These are phyloP conservation scores for Cavia porcellus DNA, from an alignment of 2,113 vertebrate genomes.

Conservation along the genomic window DNA sequence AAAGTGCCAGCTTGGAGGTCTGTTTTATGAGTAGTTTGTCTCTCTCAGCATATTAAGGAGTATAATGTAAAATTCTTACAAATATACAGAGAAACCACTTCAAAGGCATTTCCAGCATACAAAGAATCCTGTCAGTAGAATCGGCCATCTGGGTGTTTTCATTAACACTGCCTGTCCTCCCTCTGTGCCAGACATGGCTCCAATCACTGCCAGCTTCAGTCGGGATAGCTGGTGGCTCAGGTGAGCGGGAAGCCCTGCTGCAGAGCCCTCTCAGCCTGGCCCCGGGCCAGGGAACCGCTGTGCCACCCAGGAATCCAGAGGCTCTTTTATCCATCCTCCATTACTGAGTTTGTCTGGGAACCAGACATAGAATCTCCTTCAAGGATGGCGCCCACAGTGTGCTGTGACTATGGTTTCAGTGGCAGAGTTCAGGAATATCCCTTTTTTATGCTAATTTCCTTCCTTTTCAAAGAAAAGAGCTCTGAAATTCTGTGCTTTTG, in stretches of 20 bases:
- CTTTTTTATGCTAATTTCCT: conserved; percentile 78
- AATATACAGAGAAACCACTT: neutral
- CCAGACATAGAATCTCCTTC: conserved; percentile 52
- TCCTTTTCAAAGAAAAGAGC: conserved; percentile 76
- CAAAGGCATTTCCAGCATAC: neutral
- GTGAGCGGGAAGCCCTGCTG: neutral
- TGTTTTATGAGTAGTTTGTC: conserved; percentile 12
- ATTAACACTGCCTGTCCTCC: neutral
- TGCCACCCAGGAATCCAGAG: conserved; percentile 66
- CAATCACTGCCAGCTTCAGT: conserved; percentile 52
- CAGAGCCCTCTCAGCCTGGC: neutral
- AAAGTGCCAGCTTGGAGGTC: neutral
- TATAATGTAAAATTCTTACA: neutral
- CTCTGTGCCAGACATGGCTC: conserved; percentile 5
- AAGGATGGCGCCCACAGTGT: conserved; percentile 66
- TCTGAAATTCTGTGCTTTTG: conserved; percentile 74
- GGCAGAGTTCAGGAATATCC: conserved; percentile 55
- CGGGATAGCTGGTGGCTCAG: neutral
- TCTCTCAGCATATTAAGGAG: neutral
- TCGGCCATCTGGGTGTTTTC: neutral
- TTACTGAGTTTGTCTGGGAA: conserved; percentile 69
- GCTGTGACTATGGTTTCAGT: conserved; percentile 75
- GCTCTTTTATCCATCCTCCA: conserved; percentile 65
- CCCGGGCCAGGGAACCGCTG: neutral
- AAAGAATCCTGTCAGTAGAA: conserved; percentile 4